These are phyloP conservation scores for Rana temporaria DNA, from an alignment of 2,113 vertebrate species.

Conservation along the genomic window DNA sequence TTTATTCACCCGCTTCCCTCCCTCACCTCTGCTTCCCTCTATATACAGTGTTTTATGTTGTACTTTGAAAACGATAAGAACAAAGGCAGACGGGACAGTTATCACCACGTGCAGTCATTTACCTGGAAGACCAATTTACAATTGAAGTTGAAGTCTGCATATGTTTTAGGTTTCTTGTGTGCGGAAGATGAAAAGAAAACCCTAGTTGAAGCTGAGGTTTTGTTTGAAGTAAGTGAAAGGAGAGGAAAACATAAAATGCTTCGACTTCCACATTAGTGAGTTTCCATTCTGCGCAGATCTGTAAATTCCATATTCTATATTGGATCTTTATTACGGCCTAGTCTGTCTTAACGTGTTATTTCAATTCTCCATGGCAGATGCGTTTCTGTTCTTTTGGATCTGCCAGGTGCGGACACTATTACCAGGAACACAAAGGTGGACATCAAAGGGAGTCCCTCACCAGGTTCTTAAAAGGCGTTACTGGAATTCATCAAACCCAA, in stretches of 20 bases:
- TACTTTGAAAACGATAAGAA: constrained; percentile 35
- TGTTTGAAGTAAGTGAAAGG: constrained; percentile 42
- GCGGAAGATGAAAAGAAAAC: constrained; percentile 58
- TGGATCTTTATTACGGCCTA: constrained; percentile 55
- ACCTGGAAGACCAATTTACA: constrained; percentile 63
- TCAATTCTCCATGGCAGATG: constrained; percentile 62
- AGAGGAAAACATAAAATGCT: constrained; percentile 55
- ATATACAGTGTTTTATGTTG: constrained; percentile 21
- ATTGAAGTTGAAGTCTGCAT: constrained; percentile 45
- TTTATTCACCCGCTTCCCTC: neutral
- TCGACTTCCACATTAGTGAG: constrained; percentile 50
- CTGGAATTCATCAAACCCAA: constrained; percentile 57
- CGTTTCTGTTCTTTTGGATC: constrained; percentile 59
- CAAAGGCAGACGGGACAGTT: constrained; percentile 38
- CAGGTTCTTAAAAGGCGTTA: constrained; percentile 59
- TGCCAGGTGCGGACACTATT: constrained; percentile 64
- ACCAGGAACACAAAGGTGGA: constrained; percentile 59
- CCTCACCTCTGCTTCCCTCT: neutral
- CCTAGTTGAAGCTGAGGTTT: constrained; percentile 53
- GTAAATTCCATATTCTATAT: constrained; percentile 41
- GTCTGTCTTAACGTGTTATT: constrained; percentile 59
- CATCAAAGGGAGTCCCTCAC: constrained; percentile 60
- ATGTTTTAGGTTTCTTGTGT: constrained; percentile 37
- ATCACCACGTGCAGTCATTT: constrained; percentile 59
- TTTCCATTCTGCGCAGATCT: constrained; percentile 49